Evolutionary conservation across 2,113 vertebrate species (phyloP), one percentile per base, ranked within the genome.

Genomic region (Poecilia latipinna): DNA sequence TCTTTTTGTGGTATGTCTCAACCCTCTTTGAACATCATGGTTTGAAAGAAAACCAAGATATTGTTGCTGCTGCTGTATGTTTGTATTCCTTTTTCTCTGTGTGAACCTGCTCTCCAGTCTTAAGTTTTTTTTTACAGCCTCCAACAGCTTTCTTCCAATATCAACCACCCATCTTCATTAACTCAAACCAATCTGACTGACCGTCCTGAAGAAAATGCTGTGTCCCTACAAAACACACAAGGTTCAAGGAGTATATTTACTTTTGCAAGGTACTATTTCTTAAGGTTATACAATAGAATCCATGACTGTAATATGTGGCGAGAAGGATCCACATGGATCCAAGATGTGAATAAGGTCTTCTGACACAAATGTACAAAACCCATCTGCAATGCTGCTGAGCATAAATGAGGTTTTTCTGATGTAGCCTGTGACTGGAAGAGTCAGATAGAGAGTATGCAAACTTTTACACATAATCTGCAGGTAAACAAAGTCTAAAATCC

Each of bases 401-500:
- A 22, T 71, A 67, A 12, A 6, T 33, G 29, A 29, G 22, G 48
- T 15, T 61, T 39, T 19, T 51, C 2, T 69, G 31, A 57, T 12
- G 57, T 28, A 19, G 44, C 17, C 44, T 19, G 4, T 35, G 7
- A 61, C 66, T 77, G 54, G 62, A 74, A 84, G 65, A 62, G 3
- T 12, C 12, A 64, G 4, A 74, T 57, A 57, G 22, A 24, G 51
- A 57, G 22, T n/a, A n/a, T 6, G 17, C 3, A 39, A 17, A 22
- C 3, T 63, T 70, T 8, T 28, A 8, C 31, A 15, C 32, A n/a
- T 15, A 4, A 8, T 12, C 31, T 8, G 28, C 15, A 68, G 15
- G 17, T 17, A 44, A 74, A 62, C n/a, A 15, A 6, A 24, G 3
- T 11, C 5, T 39, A 35, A 69, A 31, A 35, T 0, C 4, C 15